Evolutionary conservation across 2,113 vertebrate species (phyloP).

Genomic region (Protobothrops mucrosquamatus): DNA sequence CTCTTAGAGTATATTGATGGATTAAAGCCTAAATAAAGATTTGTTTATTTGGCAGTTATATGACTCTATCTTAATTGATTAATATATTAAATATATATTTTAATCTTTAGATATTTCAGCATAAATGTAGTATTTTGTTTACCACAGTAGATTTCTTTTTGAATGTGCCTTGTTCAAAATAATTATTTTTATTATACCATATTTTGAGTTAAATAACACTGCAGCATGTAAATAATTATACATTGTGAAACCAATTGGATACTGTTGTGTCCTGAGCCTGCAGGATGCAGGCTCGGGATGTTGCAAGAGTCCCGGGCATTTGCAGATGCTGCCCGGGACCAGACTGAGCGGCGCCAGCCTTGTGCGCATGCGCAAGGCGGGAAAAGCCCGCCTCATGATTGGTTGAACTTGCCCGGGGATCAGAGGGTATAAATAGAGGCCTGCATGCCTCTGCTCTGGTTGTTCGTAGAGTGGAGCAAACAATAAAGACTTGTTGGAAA

Average conservation of each 20-base stretch:
- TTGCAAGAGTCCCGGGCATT: no score
- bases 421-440: no score
- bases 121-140: not conserved
- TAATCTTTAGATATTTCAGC: not conserved
- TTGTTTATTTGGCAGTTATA: constrained; percentile 1
- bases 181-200: constrained; percentile 5
- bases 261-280: no score
- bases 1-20: not conserved
- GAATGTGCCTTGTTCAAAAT: not conserved
- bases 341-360: no score
- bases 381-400: no score
- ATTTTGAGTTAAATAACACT: not conserved
- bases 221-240: not conserved
- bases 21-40: not conserved
- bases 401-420: no score
- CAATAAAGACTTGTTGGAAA: no score
- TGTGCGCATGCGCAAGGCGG: no score
- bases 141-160: not conserved
- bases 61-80: not conserved
- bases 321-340: no score
- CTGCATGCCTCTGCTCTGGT: no score
- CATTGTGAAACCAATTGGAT: not conserved
- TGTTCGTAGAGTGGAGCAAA: no score
- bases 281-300: no score
- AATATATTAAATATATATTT: not conserved